Evolutionary conservation across 2,113 vertebrate species (phyloP).

Genomic region (Noturus placidus): DNA sequence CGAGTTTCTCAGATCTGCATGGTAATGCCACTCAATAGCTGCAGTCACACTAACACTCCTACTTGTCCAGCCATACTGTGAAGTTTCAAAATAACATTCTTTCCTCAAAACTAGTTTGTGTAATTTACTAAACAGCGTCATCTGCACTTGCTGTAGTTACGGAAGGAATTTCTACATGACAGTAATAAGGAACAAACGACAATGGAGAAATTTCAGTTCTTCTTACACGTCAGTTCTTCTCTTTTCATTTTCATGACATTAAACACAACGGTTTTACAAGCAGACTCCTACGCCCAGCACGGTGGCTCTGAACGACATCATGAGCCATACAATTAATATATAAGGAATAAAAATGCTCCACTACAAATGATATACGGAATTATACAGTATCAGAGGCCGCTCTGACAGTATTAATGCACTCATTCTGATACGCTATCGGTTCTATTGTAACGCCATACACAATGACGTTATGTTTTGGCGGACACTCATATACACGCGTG

Average conservation of each 20-base stretch:
- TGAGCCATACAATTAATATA: not conserved
- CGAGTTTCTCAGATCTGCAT: constrained; percentile 68
- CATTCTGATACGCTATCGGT: not conserved
- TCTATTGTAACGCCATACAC: not conserved
- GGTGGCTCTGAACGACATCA: no score
- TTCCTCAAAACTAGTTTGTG: not conserved
- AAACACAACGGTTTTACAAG: not conserved
- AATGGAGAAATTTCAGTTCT: not conserved
- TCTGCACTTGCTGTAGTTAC: not conserved
- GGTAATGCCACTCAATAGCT: constrained; percentile 52
- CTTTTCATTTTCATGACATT: constrained; percentile 2
- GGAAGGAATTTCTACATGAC: not conserved
- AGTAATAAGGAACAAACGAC: not conserved
- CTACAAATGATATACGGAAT: no score
- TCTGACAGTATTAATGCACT: not conserved
- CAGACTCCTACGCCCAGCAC: not conserved
- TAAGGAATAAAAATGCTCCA: not conserved
- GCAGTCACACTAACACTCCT: not conserved
- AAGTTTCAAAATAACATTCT: not conserved
- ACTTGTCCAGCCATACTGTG: not conserved
- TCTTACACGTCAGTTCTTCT: not conserved
- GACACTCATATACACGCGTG: no score
- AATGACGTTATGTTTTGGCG: not conserved
- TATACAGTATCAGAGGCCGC: not conserved
- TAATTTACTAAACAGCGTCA: not conserved